These are phyloP conservation scores for Argyresthia albistria DNA, from an alignment of 2,888 invertebrate genomes.

Conservation along the genomic window DNA sequence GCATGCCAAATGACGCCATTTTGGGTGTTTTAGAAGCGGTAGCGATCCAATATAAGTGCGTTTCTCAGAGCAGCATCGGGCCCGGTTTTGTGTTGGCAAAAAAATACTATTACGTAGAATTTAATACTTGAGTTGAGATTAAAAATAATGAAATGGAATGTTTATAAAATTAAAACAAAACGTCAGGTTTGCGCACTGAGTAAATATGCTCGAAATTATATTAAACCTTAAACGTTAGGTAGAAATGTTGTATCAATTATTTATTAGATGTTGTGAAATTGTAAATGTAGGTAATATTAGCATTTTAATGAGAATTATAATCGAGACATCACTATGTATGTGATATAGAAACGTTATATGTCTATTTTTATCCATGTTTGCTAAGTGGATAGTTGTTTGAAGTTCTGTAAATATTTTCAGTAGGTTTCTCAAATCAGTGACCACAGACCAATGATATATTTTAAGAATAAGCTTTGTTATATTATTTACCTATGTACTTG, in stretches of 20 bases:
- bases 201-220: conserved; percentile 1
- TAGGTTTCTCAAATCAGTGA: conserved; percentile 8
- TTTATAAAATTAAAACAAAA: too few relatives aligned
- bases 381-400: too few relatives aligned
- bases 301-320: background rate
- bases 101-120: too few relatives aligned
- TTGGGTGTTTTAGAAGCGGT: too few relatives aligned
- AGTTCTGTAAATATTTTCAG: too few relatives aligned
- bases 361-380: background rate
- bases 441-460: conserved; percentile 12
- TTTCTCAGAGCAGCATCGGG: too few relatives aligned
- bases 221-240: background rate
- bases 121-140: too few relatives aligned
- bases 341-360: background rate
- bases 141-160: too few relatives aligned
- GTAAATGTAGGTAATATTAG: background rate
- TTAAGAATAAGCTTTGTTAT: conserved; percentile 7
- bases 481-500: too few relatives aligned
- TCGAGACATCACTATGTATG: background rate
- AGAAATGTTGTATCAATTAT: background rate
- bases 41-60: too few relatives aligned
- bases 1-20: too few relatives aligned
- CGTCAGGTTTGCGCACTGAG: background rate
- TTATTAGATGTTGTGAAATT: background rate
- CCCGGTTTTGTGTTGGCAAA: too few relatives aligned